Evolutionary conservation across 2,113 vertebrate species (phyloP), one percentile per base, ranked within the genome.

Genomic region (Phalacrocorax brasilianus): DNA sequence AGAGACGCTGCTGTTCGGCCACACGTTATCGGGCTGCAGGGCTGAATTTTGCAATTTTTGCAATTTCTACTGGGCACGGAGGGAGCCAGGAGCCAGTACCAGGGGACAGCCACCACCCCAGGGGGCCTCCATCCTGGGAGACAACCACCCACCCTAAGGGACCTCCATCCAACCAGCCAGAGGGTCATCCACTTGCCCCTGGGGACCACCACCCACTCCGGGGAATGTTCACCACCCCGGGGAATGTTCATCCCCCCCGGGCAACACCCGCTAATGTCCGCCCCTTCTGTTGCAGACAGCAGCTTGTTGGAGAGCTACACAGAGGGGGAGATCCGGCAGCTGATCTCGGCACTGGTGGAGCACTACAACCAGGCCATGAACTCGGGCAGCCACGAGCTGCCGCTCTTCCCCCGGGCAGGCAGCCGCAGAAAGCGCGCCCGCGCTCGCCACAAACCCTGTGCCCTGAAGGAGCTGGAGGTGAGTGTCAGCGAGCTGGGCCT

Each of bases 261-360:
- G 11, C 9, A 35, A 35, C 35, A 35, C 35, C 35, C 35, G 35
- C 35, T 35, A 35, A 35, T 35, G 0, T 4, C 30, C 0, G 0
- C 9, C 70, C 89, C 42, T 97, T 84, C 72, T 75, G 84, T 92
- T 93, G 87, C 95, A 99, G 99, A 99, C 96, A 98, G 98, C 44
- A 97, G 97, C 67, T 97, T 99, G 97, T 97, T 99, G 92, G 99
- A 99, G 98, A 99, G 99, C 97, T 99, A 99, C 98, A 99, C 99
- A 0, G 99, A 99, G 50, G 98, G 99, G 30, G 99, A 99, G 89
- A 96, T 99, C 40, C 98, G 97, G 68, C 98, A 98, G 81, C 98
- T 99, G 89, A 97, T 99, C 2, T 97, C 96, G 58, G 98, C 98
- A 3, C 94, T 99, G 93, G 96, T 99, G 35, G 98, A 98, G 79